Percentiles rank a stretch among this genome's conserved stretches.
Evolutionary conservation across 2,113 vertebrate genomes (phyloP).

Genomic region (Tragelaphus strepsiceros): DNA sequence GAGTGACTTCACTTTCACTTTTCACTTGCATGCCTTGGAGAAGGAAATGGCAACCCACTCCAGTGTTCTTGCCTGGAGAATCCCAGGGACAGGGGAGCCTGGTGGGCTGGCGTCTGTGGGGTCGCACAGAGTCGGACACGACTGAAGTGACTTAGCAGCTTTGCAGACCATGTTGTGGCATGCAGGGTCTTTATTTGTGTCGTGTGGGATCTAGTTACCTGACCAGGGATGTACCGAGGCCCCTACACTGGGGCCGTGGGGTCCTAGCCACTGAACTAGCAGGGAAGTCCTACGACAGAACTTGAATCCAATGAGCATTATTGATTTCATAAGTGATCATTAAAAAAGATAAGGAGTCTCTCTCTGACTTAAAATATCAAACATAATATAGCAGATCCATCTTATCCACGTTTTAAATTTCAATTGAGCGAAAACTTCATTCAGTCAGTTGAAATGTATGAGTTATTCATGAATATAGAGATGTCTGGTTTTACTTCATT

Average conservation of each 20-base stretch:
- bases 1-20: too few species aligned
- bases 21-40: too few species aligned
- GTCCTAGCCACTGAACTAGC: background rate
- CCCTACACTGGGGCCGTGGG: background rate
- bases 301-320: background rate
- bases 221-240: background rate
- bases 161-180: background rate
- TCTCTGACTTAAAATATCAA: background rate
- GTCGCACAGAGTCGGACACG: too few species aligned
- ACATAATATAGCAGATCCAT: background rate
- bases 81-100: too few species aligned
- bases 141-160: too few species aligned
- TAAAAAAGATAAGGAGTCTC: background rate
- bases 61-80: too few species aligned
- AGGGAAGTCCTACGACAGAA: background rate
- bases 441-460: slow-evolving; percentile 5
- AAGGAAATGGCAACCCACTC: too few species aligned
- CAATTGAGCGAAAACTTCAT: background rate
- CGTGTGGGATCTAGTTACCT: background rate
- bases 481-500: background rate
- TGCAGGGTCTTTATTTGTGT: background rate
- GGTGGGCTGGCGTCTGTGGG: too few species aligned
- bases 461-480: background rate
- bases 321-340: background rate
- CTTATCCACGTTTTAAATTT: background rate